phyloP scores from a whole-genome alignment of 2,888 invertebrate genomes.

The Drepana falcataria region DNA sequence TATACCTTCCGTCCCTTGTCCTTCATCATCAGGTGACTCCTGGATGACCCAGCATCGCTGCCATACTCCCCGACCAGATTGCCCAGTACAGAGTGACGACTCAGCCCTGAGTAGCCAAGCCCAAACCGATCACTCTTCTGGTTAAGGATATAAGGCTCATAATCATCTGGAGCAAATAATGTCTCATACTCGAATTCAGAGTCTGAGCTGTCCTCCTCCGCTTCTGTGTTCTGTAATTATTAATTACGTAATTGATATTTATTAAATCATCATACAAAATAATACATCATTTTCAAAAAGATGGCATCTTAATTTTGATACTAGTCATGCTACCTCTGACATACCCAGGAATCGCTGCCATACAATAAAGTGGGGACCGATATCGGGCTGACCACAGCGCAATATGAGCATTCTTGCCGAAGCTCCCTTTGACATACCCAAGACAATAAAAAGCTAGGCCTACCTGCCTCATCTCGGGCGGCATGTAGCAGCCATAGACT shows the following conservation, averaged over 20 bases:
- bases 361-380: too few species aligned
- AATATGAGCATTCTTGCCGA: too few species aligned
- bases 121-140: slow-evolving; percentile 91
- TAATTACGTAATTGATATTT: neutral
- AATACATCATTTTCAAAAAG: too few species aligned
- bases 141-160: slow-evolving; percentile 83
- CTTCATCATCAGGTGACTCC: slow-evolving; percentile 60
- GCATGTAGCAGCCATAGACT: slow-evolving; percentile 68
- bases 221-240: slow-evolving; percentile 31
- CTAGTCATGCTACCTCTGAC: too few species aligned
- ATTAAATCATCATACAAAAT: slow-evolving; percentile 2
- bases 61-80: slow-evolving; percentile 54
- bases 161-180: slow-evolving; percentile 89
- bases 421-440: too few species aligned
- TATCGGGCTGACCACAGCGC: too few species aligned
- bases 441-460: neutral
- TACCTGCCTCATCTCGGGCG: slow-evolving; percentile 58
- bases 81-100: slow-evolving; percentile 81
- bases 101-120: slow-evolving; percentile 86
- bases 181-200: slow-evolving; percentile 78
- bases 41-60: slow-evolving; percentile 27
- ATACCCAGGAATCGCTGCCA: too few species aligned
- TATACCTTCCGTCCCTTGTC: slow-evolving; percentile 59
- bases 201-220: slow-evolving; percentile 46
- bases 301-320: too few species aligned